Base-by-base conservation (phyloP, 2,888 invertebrate species). In the Agonopterix alstromeriana region DNA sequence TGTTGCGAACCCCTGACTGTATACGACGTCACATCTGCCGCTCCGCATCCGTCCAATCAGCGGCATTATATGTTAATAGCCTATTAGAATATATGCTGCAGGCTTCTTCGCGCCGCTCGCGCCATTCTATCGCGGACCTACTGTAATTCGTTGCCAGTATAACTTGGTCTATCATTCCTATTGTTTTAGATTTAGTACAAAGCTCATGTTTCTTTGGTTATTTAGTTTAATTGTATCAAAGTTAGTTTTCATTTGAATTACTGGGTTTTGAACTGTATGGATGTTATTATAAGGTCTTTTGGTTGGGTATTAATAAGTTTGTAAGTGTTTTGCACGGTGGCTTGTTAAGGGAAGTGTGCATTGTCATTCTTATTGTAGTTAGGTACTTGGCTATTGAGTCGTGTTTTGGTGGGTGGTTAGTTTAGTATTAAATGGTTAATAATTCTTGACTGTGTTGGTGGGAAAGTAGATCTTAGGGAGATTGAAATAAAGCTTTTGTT, bases 21-120 rank as follows among this genome's bases (percentile, higher is more conserved):
- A 60, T 66, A 61, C 65, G 67, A 74, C 76, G 78, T 83, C 75
- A 79, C 79, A 79, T 79, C 81, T 77, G 78, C 27, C 27, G 27
- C 75, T 71, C 80, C 80, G 82, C 82, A 86, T 84, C 82, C 83
- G 83, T 86, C 91, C 91, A 91, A 91, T 91, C 91, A 90, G 90
- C 83, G 63, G 81, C 80, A 89, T 88, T 88, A 88, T 88, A 89
- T 89, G 88, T 86, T 87, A 88, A 89, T 88, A 82, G 82, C 77
- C 85, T 81, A 88, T 89, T 89, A 87, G 85, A 88, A 88, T 87
- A 87, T 78, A 79, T 76, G 70, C 76, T 65, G 73, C 10, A n/a
- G 10, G 42, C 70, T 70, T 73, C 77, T 79, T 79, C 80, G 79
- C 81, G 72, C 79, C 73, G 74, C 64, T 10, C 36, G 67, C 65